Conservation (phyloP, 2,113 vertebrate genomes). For the Pseudorectes ferrugineus region DNA sequence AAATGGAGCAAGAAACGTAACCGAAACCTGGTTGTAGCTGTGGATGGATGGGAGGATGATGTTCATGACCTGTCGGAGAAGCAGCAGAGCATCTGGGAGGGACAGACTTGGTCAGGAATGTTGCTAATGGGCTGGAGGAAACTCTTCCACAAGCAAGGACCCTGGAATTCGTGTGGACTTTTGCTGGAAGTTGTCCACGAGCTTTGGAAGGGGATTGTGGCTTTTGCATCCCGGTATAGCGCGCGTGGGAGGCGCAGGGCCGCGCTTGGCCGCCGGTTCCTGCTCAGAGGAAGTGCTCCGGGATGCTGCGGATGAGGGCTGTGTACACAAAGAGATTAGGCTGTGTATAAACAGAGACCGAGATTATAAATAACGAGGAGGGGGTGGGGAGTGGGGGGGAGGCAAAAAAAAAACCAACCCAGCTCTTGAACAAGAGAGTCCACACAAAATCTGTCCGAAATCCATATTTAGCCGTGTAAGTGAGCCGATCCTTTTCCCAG, state of each 20-base stretch:
- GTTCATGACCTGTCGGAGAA: neutral
- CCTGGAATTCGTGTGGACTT: neutral
- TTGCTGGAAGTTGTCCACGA: neutral
- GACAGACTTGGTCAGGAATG: rapidly evolving
- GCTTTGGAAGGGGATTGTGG: neutral
- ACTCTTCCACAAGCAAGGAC: rapidly evolving
- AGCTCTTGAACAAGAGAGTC: neutral
- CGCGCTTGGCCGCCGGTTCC: rapidly evolving
- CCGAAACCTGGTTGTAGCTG: rapidly evolving
- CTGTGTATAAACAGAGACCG: neutral
- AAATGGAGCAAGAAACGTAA: rapidly evolving
- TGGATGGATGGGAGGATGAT: neutral
- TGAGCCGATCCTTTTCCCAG: neutral
- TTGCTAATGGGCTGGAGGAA: neutral
- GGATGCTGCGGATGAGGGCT: neutral
- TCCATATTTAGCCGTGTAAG: neutral
- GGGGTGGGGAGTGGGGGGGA: no score
- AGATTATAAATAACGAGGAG: neutral
- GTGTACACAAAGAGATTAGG: neutral
- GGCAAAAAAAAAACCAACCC: neutral
- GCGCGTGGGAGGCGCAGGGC: neutral
- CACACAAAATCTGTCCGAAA: neutral
- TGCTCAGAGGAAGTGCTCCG: neutral
- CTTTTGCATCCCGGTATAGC: neutral
- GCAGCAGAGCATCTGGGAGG: neutral